These are phyloP conservation scores for Eristalis pertinax DNA, from an alignment of 2,888 invertebrate genomes.

Conservation along the genomic window DNA sequence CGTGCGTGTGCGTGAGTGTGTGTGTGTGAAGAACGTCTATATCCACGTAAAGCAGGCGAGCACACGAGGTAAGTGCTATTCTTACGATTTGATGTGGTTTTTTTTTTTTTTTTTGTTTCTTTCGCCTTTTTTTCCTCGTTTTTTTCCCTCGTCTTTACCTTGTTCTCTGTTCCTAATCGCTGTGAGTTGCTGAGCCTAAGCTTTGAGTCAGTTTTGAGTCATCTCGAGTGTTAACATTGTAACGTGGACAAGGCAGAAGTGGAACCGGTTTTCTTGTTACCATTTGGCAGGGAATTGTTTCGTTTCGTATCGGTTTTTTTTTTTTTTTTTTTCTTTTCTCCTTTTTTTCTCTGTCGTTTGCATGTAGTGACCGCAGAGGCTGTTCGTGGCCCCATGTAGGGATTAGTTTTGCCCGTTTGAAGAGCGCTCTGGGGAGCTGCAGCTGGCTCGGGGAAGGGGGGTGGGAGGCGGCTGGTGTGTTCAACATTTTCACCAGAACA, in stretches of 20 bases:
- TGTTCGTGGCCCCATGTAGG: not conserved
- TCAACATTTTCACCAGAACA: not conserved
- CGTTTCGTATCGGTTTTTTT: conserved; percentile 2
- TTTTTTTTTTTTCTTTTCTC: conserved; percentile 2
- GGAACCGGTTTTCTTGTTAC: conserved; percentile 65
- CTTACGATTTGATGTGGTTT: not conserved
- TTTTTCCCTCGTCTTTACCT: too few species aligned
- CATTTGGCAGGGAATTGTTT: conserved; percentile 28
- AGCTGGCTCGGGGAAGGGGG: too few species aligned
- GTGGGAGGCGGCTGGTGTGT: not conserved
- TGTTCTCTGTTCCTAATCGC: conserved; percentile 26
- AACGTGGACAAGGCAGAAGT: conserved; percentile 42
- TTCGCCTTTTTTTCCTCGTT: not conserved
- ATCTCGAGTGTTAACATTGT: conserved; percentile 55
- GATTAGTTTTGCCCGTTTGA: not conserved
- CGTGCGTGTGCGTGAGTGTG: not conserved
- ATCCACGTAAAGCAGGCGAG: not conserved
- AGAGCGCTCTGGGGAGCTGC: too few species aligned
- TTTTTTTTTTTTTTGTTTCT: not conserved
- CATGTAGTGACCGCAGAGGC: not conserved
- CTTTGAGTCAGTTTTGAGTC: conserved; percentile 67
- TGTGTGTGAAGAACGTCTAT: conserved; percentile 4
- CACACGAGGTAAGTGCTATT: conserved; percentile 54
- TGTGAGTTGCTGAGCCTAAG: conserved; percentile 29
- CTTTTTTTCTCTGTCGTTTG: not conserved